Percentiles rank a stretch among this genome's conserved stretches.
These are phyloP conservation scores for Brachionus rotundiformis DNA, from an alignment of 1,140 invertebrate genomes.

Conservation along the genomic window DNA sequence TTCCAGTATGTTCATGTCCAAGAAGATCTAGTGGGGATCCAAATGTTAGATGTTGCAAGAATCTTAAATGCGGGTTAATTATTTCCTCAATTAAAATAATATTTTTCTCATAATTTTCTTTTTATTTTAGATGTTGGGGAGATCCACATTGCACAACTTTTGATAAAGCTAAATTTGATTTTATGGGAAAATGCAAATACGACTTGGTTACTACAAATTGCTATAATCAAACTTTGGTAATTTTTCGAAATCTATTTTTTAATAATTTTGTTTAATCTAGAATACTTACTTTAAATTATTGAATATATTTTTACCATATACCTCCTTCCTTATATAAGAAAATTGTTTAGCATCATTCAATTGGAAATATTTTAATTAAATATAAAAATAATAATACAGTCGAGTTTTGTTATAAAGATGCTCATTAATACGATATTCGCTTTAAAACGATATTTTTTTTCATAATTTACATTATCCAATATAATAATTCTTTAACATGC, in stretches of 20 bases:
- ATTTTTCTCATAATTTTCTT: too few relatives aligned
- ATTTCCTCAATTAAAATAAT: too few relatives aligned
- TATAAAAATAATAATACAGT: too few relatives aligned
- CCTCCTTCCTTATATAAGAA: too few relatives aligned
- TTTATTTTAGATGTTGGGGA: conserved; percentile 24
- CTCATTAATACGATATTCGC: too few relatives aligned
- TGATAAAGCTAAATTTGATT: conserved; percentile 12
- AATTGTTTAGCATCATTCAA: too few relatives aligned
- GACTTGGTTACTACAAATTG: conserved; percentile 48
- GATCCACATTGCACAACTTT: conserved; percentile 48
- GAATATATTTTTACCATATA: too few relatives aligned
- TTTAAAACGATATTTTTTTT: too few relatives aligned
- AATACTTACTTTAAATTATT: not conserved
- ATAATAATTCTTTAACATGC: too few relatives aligned
- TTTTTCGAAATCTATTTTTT: not conserved
- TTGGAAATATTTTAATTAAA: too few relatives aligned
- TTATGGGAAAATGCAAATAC: conserved; percentile 46
- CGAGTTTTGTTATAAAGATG: too few relatives aligned
- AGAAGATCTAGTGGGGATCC: not conserved
- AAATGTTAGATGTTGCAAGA: conserved; percentile 33
- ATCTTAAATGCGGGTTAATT: conserved; percentile 30
- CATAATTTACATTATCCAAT: too few relatives aligned
- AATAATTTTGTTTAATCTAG: not conserved
- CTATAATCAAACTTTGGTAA: conserved; percentile 4
- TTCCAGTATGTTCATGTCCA: conserved; percentile 30